Conservation (phyloP, 2,113 vertebrate species). For the Australoheros scitulus region DNA sequence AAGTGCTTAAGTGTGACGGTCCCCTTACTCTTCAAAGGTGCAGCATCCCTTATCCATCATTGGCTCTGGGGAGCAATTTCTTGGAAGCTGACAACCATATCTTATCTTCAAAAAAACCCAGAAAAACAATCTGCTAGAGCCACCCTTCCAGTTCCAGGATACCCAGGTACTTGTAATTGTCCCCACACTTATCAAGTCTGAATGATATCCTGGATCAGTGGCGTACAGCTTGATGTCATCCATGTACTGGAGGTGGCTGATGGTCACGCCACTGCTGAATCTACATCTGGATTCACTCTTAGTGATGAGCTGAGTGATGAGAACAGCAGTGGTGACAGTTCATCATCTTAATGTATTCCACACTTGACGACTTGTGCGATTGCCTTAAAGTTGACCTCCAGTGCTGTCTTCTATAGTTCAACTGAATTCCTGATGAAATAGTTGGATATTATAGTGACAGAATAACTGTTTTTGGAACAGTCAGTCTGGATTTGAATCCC, state of each 20-base stretch:
- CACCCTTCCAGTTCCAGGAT: conserved; percentile 1
- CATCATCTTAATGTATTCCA: neutral
- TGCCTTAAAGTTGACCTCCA: neutral
- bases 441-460: neutral
- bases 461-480: neutral
- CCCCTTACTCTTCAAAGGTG: conserved; percentile 69
- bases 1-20: conserved; percentile 72
- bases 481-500: neutral
- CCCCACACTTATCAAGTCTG: neutral
- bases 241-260: too few species aligned
- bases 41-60: conserved; percentile 69
- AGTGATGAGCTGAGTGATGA: neutral
- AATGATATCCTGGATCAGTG: neutral
- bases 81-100: conserved; percentile 74
- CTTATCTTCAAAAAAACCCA: conserved; percentile 50
- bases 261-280: neutral
- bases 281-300: neutral
- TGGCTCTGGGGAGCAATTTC: conserved; percentile 73
- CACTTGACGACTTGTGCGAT: neutral
- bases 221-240: neutral
- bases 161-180: neutral
- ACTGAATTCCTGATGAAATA: rapidly evolving
- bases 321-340: neutral
- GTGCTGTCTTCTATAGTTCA: rapidly evolving
- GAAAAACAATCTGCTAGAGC: neutral